Percentiles rank a stretch among this genome's conserved stretches.
Evolutionary conservation across 2,797 vertebrate genomes (phyloP).

Genomic region (Poecile montanus): DNA sequence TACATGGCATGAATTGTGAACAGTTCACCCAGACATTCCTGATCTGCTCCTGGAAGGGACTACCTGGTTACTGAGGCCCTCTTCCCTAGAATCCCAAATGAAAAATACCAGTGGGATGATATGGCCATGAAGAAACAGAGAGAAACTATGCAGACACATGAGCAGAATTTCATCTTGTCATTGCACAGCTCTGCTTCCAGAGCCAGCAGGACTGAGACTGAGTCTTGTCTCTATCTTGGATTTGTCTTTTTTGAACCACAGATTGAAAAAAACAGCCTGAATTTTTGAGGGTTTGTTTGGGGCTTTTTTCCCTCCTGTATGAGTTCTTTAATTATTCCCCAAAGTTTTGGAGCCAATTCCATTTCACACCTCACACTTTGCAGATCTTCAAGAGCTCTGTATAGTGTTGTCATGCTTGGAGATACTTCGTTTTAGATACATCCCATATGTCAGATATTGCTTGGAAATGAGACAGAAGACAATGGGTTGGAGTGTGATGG

Average conservation of each 20-base stretch:
- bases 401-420: not conserved
- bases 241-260: not conserved
- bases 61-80: not conserved
- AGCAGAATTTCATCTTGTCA: not conserved
- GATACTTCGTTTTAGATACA: not conserved
- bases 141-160: not conserved
- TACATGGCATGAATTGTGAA: not conserved
- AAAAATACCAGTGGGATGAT: not conserved
- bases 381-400: not conserved
- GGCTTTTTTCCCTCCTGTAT: fast-evolving
- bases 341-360: not conserved
- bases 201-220: not conserved
- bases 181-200: not conserved
- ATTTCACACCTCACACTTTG: not conserved
- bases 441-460: not conserved
- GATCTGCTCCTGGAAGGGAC: not conserved
- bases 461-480: not conserved
- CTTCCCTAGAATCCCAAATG: not conserved
- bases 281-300: not conserved
- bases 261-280: not conserved
- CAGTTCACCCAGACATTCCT: not conserved
- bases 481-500: not conserved
- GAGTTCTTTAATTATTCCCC: not conserved
- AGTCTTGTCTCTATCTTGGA: not conserved
- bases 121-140: not conserved